Conservation (phyloP, 2,113 vertebrate genomes). For the Pseudonaja textilis region DNA sequence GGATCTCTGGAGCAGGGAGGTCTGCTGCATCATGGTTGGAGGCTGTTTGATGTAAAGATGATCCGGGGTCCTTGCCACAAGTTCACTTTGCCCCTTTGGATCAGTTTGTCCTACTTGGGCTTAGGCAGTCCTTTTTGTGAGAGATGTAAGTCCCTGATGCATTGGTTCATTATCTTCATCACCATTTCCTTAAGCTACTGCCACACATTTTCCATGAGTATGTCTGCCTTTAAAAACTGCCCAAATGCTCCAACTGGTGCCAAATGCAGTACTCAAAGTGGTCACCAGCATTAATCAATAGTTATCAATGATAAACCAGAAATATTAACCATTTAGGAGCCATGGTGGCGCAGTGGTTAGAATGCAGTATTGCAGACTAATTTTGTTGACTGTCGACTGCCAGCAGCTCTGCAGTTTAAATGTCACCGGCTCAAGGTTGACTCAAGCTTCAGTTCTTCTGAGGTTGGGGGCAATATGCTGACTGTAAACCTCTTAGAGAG, state of each 20-base stretch:
- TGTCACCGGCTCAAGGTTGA: background rate
- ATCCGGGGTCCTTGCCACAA: background rate
- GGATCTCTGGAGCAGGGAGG: background rate
- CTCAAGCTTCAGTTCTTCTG: background rate
- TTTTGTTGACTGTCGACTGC: background rate
- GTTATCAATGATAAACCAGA: background rate
- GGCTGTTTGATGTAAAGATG: background rate
- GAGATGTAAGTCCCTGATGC: background rate
- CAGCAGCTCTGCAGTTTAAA: background rate
- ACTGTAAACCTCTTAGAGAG: background rate
- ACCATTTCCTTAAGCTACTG: background rate
- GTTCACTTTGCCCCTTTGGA: background rate
- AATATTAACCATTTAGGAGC: background rate
- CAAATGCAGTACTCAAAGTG: background rate
- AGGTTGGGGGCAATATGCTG: background rate
- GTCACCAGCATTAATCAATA: background rate
- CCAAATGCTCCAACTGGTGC: background rate
- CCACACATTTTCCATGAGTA: background rate
- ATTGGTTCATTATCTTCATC: background rate
- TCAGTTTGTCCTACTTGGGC: background rate
- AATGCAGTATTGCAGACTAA: background rate
- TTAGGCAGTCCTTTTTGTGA: background rate
- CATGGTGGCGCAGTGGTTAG: background rate
- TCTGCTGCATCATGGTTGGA: background rate
- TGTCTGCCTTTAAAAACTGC: background rate